Base-by-base conservation (phyloP, 1,140 invertebrate species). In the Listronotus bonariensis region DNA sequence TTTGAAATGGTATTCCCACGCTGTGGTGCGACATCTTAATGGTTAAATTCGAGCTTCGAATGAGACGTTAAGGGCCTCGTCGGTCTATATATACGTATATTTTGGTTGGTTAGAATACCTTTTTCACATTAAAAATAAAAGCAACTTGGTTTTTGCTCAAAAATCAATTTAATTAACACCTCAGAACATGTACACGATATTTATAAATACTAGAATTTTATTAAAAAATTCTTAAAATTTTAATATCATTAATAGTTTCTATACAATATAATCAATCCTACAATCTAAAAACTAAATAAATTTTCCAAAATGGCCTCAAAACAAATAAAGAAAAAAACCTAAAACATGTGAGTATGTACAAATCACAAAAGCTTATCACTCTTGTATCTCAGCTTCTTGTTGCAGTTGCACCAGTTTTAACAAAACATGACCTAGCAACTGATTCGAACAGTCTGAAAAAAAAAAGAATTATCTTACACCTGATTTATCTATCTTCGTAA, bases 341-440 rank as follows among this genome's bases (percentile, higher is more conserved):
- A 52, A 32, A 51, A 31, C 10, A 31, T 7, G 18, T 14, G 36
- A n/a, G 2, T 52, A 14, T 12, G 48, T 12, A 36, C 12, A 32
- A 18, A 26, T 12, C 12, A 57, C 42, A 45, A 20, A 57, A 20
- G 40, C 14, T 14, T 82, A 83, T 85, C 82, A 85, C 81, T 85
- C 84, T 69, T 82, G 81, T 68, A 85, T 78, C 67, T 86, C 84
- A 34, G 79, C 78, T 70, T 86, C 84, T 67, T 83, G 82, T 56
- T 52, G 56, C 1, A 81, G 77, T 64, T 80, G 84, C 67, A 83
- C 82, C 36, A 68, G 87, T 85, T 75, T 91, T 93, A 73, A 92
- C 91, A 86, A 96, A 92, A 80, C 95, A 97, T 0, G 94, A 96
- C 58, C 93, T 85, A 11, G 95, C 95, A 41, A 97, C 94, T 0